These are phyloP conservation scores for Blastomussa wellsi DNA, from an alignment of 92 coral and sea anemone species.

Conservation along the genomic window DNA sequence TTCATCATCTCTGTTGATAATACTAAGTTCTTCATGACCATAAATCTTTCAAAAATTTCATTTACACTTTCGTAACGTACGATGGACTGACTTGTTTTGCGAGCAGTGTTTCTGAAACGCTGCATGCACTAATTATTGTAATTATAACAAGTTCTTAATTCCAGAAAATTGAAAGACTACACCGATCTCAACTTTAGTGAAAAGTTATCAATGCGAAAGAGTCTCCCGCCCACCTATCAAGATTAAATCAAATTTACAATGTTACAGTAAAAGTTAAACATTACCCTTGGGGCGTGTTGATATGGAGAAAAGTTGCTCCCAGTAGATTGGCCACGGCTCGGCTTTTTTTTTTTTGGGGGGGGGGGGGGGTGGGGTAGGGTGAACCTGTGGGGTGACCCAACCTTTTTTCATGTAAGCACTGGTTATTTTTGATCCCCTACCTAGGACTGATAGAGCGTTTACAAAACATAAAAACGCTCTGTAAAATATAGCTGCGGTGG, in stretches of 20 bases:
- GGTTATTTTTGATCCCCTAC: no score
- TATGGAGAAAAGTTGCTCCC: no score
- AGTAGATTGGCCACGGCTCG: no score
- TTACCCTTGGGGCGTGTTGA: background rate
- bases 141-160: slow-evolving; percentile 4
- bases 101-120: slow-evolving; percentile 42
- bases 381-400: no score
- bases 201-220: background rate
- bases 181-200: background rate
- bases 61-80: slow-evolving; percentile 18
- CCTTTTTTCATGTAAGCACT: no score
- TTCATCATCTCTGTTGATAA: slow-evolving; percentile 34
- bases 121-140: slow-evolving; percentile 4
- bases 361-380: no score
- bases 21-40: slow-evolving; percentile 34
- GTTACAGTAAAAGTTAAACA: background rate
- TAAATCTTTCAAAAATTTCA: slow-evolving; percentile 29
- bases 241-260: background rate
- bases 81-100: slow-evolving; percentile 18
- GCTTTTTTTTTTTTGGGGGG: no score
- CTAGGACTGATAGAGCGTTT: no score
- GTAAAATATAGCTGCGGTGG: no score
- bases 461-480: no score
- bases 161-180: background rate
- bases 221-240: background rate